Evolutionary conservation across 1,140 invertebrate genomes (phyloP).

Genomic region (Meloidogyne chitwoodi): DNA sequence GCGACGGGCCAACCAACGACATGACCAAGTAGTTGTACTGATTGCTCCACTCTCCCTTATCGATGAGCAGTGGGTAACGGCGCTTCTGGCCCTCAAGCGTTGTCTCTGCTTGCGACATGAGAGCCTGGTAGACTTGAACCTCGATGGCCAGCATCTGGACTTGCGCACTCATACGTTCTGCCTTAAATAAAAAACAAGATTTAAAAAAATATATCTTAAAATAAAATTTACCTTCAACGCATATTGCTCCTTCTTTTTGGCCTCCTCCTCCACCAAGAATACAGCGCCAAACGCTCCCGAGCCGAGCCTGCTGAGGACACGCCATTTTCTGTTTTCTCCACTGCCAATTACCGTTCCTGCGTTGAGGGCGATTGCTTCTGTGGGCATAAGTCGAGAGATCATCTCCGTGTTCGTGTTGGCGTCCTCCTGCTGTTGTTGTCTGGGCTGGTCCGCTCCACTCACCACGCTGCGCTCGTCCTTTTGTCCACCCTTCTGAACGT

Average conservation of each 20-base stretch:
- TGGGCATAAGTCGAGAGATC: background rate
- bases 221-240: background rate
- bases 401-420: background rate
- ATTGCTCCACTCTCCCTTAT: background rate
- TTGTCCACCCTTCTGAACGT: background rate
- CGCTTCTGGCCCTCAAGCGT: background rate
- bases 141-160: background rate
- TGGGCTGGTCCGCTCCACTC: background rate
- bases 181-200: background rate
- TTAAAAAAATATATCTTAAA: background rate
- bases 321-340: background rate
- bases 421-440: background rate
- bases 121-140: background rate
- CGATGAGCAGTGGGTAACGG: background rate
- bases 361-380: background rate
- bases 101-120: background rate
- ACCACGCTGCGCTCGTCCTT: background rate
- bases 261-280: background rate
- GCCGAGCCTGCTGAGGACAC: background rate
- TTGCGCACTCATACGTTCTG: background rate
- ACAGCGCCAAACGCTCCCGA: background rate
- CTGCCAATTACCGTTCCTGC: background rate
- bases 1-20: background rate
- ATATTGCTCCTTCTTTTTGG: background rate
- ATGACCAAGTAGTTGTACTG: background rate